A percentile compares a stretch with the other conserved stretches of the same genome.
Conservation (phyloP, 2,113 vertebrate genomes). For the Oostethus manadensis region DNA sequence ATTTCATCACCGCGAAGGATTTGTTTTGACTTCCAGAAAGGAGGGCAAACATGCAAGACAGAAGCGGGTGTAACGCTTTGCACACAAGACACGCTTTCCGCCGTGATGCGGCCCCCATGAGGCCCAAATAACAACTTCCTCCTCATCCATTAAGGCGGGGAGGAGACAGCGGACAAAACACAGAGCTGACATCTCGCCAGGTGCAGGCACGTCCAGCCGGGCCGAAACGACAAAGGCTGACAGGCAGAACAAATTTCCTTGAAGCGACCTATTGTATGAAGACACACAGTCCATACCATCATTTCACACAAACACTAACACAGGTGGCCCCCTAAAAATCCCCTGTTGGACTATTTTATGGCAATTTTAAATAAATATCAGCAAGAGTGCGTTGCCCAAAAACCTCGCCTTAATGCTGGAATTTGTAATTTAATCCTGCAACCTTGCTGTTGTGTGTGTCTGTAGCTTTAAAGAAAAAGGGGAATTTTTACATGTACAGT, state of each 20-base stretch:
- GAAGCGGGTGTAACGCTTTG: too few relatives aligned
- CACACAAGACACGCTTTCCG: too few relatives aligned
- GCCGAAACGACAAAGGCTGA: constrained; percentile 38
- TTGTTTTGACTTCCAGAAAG: constrained; percentile 54
- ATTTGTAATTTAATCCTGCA: too few relatives aligned
- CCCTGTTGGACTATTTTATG: too few relatives aligned
- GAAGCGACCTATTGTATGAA: background rate
- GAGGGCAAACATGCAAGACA: too few relatives aligned
- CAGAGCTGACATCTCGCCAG: constrained; percentile 46
- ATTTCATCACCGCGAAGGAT: constrained; percentile 38
- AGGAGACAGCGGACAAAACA: constrained; percentile 37
- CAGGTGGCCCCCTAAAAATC: background rate
- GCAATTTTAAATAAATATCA: too few relatives aligned
- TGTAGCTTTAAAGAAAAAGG: too few relatives aligned
- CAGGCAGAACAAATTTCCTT: constrained; percentile 36
- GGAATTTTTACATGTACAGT: too few relatives aligned
- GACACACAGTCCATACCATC: background rate
- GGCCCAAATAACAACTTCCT: constrained; percentile 29
- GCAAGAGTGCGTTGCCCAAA: too few relatives aligned
- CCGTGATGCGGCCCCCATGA: too few relatives aligned
- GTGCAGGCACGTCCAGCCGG: constrained; percentile 36
- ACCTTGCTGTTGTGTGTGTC: too few relatives aligned
- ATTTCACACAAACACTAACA: background rate
- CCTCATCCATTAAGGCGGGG: constrained; percentile 27
- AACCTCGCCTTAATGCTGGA: too few relatives aligned